Conservation (phyloP, 37 sponge, comb jelly and placozoan species). For the Ianthella basta region DNA sequence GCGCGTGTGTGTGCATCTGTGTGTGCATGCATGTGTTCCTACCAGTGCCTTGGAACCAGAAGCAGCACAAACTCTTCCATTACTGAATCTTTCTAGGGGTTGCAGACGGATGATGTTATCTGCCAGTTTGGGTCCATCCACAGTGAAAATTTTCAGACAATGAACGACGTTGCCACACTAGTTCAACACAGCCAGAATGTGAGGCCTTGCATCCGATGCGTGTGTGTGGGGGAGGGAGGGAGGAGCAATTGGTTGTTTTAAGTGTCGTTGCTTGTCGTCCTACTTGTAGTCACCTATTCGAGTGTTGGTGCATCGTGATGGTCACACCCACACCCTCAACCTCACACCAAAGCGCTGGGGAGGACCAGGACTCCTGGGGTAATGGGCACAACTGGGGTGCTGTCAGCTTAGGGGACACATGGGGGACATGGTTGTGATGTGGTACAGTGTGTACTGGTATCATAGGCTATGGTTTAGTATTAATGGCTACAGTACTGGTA, state of each 20-base stretch:
- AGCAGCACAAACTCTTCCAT: too few species aligned
- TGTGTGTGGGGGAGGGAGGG: too few species aligned
- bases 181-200: constrained; percentile 85
- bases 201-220: constrained; percentile 36
- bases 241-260: too few species aligned
- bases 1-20: neutral
- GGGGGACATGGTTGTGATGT: too few species aligned
- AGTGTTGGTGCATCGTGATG: constrained; percentile 66
- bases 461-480: too few species aligned
- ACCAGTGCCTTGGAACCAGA: too few species aligned
- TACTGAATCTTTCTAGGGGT: constrained; percentile 42
- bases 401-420: too few species aligned
- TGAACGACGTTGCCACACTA: constrained; percentile 64
- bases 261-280: too few species aligned
- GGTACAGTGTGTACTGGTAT: too few species aligned
- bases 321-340: constrained; percentile 23
- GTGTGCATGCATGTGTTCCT: neutral
- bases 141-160: constrained; percentile 52
- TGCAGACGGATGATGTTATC: constrained; percentile 70
- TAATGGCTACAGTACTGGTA: too few species aligned
- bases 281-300: constrained; percentile 51
- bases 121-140: constrained; percentile 80
- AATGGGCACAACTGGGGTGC: too few species aligned
- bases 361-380: constrained; percentile 88
- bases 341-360: constrained; percentile 74